These are phyloP conservation scores for Gymnorhina tibicen DNA, from an alignment of 2,113 vertebrate species.

Conservation along the genomic window DNA sequence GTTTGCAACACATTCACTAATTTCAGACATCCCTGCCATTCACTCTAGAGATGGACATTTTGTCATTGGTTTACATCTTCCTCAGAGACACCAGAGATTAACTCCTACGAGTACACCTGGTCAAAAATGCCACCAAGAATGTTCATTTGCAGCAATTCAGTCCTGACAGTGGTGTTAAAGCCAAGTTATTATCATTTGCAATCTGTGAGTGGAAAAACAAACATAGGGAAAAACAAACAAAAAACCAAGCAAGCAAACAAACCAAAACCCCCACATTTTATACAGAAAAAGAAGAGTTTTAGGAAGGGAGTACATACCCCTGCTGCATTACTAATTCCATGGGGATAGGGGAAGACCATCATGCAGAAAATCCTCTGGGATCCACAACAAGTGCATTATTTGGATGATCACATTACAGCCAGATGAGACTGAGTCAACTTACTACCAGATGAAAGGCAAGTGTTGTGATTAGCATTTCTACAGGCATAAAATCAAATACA, in stretches of 20 bases:
- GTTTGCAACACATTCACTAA: not conserved
- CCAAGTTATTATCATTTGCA: not conserved
- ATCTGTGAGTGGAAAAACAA: not conserved
- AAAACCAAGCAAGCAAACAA: not conserved
- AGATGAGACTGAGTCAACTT: not conserved
- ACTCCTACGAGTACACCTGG: not conserved
- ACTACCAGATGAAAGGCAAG: not conserved
- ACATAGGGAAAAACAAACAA: not conserved
- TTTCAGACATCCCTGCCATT: not conserved
- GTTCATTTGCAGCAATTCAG: not conserved
- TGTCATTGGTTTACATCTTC: not conserved
- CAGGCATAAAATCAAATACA: not conserved
- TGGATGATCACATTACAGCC: not conserved
- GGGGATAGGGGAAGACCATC: fast-evolving
- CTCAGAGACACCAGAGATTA: not conserved
- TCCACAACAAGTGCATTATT: not conserved
- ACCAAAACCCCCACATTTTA: fast-evolving
- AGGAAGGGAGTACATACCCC: not conserved
- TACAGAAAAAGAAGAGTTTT: not conserved
- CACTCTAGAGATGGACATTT: not conserved
- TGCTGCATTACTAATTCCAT: not conserved
- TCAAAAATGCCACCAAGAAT: not conserved
- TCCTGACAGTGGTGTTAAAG: not conserved
- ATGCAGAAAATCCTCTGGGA: not conserved
- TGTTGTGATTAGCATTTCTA: not conserved